Conservation (phyloP, 2,113 vertebrate species). For the Tauraco erythrolophus region DNA sequence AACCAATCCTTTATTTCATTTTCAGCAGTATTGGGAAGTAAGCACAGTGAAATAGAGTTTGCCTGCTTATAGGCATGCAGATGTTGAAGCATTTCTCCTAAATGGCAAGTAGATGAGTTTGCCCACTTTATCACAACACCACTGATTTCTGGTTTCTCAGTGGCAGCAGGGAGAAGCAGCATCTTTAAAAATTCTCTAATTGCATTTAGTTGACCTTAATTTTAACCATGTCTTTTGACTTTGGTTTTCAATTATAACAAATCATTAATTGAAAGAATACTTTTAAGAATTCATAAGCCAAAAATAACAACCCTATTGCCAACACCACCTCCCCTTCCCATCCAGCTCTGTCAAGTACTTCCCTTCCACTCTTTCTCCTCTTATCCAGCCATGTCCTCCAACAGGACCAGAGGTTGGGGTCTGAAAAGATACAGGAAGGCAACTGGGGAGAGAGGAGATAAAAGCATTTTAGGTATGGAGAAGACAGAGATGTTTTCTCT, state of each 20-base stretch:
- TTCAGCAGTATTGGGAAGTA: not conserved
- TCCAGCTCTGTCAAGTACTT: not conserved
- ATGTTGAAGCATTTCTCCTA: not conserved
- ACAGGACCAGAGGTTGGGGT: not conserved
- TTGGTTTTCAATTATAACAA: not conserved
- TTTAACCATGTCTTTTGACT: not conserved
- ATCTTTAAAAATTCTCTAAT: not conserved
- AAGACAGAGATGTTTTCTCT: not conserved
- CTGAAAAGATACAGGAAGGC: not conserved
- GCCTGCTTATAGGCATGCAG: not conserved
- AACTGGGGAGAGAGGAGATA: not conserved
- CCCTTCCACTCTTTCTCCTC: not conserved
- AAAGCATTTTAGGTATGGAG: not conserved
- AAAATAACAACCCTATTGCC: not conserved
- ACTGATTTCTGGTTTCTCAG: not conserved
- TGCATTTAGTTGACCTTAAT: not conserved
- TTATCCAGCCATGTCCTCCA: not conserved
- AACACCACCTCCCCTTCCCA: not conserved
- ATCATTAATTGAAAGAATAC: not conserved
- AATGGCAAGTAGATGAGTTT: not conserved
- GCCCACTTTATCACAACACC: not conserved
- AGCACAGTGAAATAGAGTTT: not conserved
- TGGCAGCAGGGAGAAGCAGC: not conserved
- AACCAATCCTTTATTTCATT: not conserved
- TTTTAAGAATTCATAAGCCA: not conserved